Conservation (phyloP, 2,113 vertebrate species). For the Marmota monax region DNA sequence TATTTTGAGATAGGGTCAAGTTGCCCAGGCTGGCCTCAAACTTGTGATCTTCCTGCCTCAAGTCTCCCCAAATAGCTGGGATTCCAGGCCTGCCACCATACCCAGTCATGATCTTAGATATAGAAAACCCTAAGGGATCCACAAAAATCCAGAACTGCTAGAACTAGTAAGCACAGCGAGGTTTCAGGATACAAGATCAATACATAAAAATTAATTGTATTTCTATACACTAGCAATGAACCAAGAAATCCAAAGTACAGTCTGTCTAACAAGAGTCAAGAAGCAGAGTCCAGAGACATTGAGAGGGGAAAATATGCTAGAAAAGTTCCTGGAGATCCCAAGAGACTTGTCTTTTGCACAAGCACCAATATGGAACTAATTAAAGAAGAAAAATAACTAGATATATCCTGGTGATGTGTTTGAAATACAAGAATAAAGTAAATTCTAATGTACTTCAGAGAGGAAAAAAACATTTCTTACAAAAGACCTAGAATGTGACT, state of each 20-base stretch:
- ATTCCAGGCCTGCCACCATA: no score
- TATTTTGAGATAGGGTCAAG: no score
- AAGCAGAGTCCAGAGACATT: not conserved
- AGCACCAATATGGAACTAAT: not conserved
- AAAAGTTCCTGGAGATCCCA: not conserved
- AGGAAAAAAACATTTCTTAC: not conserved
- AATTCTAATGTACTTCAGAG: slow-evolving; percentile 19
- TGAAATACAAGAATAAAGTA: slow-evolving; percentile 7
- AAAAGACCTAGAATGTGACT: not conserved
- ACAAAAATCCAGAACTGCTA: not conserved
- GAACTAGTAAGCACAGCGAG: not conserved
- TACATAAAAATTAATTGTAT: not conserved
- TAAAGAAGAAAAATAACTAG: slow-evolving; percentile 12
- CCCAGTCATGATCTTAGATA: not conserved
- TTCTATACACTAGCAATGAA: not conserved
- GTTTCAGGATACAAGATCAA: not conserved
- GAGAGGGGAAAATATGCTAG: not conserved
- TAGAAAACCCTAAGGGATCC: not conserved
- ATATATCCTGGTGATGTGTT: not conserved
- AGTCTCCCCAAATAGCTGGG: no score
- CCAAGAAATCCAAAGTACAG: not conserved
- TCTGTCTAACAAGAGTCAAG: not conserved
- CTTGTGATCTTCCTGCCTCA: no score
- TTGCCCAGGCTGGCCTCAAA: no score
- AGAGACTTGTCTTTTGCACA: slow-evolving; percentile 17